These are phyloP conservation scores for Cassiopea andromeda DNA, from an alignment of 30 jellyfish, hydroid and myxozoan species.

Conservation along the genomic window DNA sequence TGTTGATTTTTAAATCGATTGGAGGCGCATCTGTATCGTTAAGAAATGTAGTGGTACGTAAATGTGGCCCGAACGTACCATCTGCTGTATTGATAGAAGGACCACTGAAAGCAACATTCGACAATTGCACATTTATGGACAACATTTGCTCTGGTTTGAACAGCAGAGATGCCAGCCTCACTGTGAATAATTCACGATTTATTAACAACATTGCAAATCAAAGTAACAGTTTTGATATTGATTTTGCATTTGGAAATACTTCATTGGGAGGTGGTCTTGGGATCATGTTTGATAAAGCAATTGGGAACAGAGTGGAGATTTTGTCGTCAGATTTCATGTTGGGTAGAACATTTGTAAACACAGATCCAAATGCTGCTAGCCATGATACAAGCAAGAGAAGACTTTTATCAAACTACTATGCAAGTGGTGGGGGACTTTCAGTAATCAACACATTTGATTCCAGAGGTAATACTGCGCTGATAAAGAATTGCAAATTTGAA, in stretches of 20 bases:
- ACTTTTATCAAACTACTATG: conserved; percentile 66
- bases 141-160: conserved; percentile 69
- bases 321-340: conserved; percentile 13
- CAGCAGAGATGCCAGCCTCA: conserved; percentile 47
- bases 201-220: conserved; percentile 48
- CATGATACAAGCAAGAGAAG: conserved; percentile 56
- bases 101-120: conserved; percentile 34
- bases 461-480: conserved; percentile 21
- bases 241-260: conserved; percentile 69
- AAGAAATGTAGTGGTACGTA: not conserved
- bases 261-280: conserved; percentile 75
- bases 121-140: conserved; percentile 44
- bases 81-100: conserved; percentile 41
- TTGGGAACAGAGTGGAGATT: conserved; percentile 15
- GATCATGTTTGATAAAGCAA: conserved; percentile 47
- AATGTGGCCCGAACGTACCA: conserved; percentile 61
- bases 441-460: conserved; percentile 59
- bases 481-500: conserved; percentile 35
- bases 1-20: conserved; percentile 2
- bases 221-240: conserved; percentile 35
- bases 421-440: conserved; percentile 78
- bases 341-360: conserved; percentile 47
- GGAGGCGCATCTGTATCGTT: conserved; percentile 3
- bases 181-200: conserved; percentile 20
- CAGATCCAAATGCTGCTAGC: conserved; percentile 23